These are phyloP conservation scores for Cynaeus angustus DNA, from an alignment of 2,888 invertebrate species.

Conservation along the genomic window DNA sequence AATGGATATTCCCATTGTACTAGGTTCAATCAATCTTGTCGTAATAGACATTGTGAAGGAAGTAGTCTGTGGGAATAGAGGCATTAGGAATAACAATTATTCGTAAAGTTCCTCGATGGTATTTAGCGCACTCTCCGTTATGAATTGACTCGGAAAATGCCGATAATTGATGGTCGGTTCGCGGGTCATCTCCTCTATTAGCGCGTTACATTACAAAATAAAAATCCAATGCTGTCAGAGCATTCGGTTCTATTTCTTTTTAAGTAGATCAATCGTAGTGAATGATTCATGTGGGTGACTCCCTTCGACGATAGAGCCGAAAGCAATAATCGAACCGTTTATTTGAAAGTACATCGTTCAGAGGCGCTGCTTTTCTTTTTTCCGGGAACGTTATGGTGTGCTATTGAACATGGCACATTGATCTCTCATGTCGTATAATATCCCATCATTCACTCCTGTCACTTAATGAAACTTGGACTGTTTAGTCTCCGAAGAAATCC, in stretches of 20 bases:
- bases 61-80: conserved; percentile 31
- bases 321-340: conserved; percentile 61
- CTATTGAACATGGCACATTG: conserved; percentile 48
- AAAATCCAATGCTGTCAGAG: conserved; percentile 35
- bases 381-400: conserved; percentile 45
- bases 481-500: conserved; percentile 28
- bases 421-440: conserved; percentile 46
- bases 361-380: conserved; percentile 50
- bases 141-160: conserved; percentile 19
- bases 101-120: conserved; percentile 26
- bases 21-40: conserved; percentile 39
- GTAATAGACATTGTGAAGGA: conserved; percentile 42
- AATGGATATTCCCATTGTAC: conserved; percentile 36
- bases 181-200: conserved; percentile 26
- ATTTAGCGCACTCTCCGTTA: conserved; percentile 22
- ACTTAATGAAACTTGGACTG: conserved; percentile 31
- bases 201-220: conserved; percentile 28
- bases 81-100: conserved; percentile 41
- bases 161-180: conserved; percentile 40
- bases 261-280: conserved; percentile 59
- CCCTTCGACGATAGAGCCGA: conserved; percentile 51
- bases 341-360: conserved; percentile 59
- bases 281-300: conserved; percentile 60
- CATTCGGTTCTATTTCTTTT: conserved; percentile 52
- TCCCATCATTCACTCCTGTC: conserved; percentile 38